Percentiles rank a stretch among this genome's conserved stretches.
Evolutionary conservation across 2,888 invertebrate genomes (phyloP).

Genomic region (Drosophila kanekoi): DNA sequence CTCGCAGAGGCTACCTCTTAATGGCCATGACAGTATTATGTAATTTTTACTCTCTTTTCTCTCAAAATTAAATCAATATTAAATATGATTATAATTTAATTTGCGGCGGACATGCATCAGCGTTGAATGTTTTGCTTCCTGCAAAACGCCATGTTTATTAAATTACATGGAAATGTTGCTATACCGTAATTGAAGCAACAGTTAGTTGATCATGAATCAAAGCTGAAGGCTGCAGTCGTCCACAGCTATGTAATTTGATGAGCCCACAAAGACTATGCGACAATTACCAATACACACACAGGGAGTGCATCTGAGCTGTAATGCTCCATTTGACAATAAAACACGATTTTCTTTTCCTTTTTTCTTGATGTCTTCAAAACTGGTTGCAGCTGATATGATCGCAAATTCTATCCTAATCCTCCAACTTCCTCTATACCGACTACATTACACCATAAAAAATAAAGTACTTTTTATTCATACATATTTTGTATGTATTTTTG

Average conservation of each 20-base stretch:
- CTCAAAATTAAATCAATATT: constrained; percentile 51
- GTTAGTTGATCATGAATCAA: constrained; percentile 56
- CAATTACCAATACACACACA: too few relatives aligned
- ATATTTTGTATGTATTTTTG: too few relatives aligned
- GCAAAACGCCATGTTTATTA: constrained; percentile 36
- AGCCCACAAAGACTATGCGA: background rate
- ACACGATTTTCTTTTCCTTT: too few relatives aligned
- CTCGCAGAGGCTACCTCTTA: constrained; percentile 18
- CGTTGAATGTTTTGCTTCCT: constrained; percentile 54
- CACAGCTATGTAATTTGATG: constrained; percentile 47
- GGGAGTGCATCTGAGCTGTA: too few relatives aligned
- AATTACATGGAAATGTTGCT: constrained; percentile 62
- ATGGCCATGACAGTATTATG: constrained; percentile 36
- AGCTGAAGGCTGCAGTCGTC: constrained; percentile 26
- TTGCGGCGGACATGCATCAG: constrained; percentile 50
- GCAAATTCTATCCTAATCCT: too few relatives aligned
- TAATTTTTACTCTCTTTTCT: constrained; percentile 25
- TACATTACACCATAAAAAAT: too few relatives aligned
- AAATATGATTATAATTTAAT: constrained; percentile 55
- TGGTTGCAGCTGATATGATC: too few relatives aligned
- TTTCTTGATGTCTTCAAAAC: too few relatives aligned
- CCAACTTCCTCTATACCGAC: too few relatives aligned
- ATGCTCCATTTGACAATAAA: too few relatives aligned
- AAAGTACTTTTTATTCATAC: too few relatives aligned
- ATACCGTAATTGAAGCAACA: constrained; percentile 31